These are phyloP conservation scores for Sycon ciliatum DNA, from an alignment of 37 sponge, comb jelly and placozoan species.

Conservation along the genomic window DNA sequence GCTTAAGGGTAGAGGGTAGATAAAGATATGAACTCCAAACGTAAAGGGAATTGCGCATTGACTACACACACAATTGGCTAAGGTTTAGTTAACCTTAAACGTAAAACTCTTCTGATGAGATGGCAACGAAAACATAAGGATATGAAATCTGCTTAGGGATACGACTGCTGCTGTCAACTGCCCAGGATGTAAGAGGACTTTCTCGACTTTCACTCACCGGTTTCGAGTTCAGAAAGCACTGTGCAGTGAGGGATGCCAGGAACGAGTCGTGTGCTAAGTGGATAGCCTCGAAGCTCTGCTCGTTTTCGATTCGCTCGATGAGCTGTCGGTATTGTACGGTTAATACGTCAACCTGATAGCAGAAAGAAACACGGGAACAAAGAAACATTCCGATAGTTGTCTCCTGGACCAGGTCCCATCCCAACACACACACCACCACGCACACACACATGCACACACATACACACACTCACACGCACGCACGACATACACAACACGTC, in stretches of 20 bases:
- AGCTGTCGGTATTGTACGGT: conserved; percentile 71
- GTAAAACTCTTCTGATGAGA: too few species aligned
- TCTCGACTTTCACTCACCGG: conserved; percentile 33
- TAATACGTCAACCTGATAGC: conserved; percentile 75
- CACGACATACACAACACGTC: not conserved
- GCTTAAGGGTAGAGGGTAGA: too few species aligned
- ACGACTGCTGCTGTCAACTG: too few species aligned
- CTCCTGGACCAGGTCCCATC: too few species aligned
- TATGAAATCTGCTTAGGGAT: too few species aligned
- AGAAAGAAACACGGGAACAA: not conserved
- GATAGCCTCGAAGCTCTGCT: conserved; percentile 78
- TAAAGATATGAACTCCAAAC: too few species aligned
- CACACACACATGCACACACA: too few species aligned
- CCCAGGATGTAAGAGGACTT: not conserved
- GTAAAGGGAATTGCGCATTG: too few species aligned
- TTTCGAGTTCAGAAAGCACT: conserved; percentile 47
- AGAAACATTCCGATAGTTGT: conserved; percentile 17
- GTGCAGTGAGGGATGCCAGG: conserved; percentile 55
- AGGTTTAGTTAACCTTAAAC: too few species aligned
- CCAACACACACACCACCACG: not conserved
- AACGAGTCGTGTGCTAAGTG: conserved; percentile 66
- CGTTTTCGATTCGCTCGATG: conserved; percentile 48
- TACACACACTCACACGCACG: too few species aligned
- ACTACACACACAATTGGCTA: too few species aligned
- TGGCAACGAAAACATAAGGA: too few species aligned